phyloP scores from a whole-genome alignment of 2,797 vertebrate genomes.

The Sarcophilus harrisii region DNA sequence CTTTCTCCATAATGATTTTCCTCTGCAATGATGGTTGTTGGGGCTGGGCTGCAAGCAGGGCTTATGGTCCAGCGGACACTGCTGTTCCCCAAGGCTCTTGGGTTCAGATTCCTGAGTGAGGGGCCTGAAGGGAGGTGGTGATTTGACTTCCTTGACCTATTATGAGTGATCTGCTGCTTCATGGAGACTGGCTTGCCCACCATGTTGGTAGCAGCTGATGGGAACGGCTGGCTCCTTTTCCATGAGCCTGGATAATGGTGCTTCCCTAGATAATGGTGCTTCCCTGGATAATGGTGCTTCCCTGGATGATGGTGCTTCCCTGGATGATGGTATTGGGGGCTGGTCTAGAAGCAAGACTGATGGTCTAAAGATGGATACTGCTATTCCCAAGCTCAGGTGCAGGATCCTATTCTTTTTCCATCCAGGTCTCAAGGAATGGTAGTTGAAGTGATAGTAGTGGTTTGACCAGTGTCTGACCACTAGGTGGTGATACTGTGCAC shows the following conservation, averaged over 20 bases:
- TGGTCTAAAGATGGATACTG: not conserved
- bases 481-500: not conserved
- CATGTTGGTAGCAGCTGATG: not conserved
- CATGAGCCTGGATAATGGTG: not conserved
- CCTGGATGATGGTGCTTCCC: too few species aligned
- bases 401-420: not conserved
- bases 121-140: not conserved
- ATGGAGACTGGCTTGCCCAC: not conserved
- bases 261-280: not conserved
- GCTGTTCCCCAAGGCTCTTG: not conserved
- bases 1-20: not conserved
- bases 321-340: not conserved
- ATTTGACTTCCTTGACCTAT: not conserved
- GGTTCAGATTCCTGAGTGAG: not conserved
- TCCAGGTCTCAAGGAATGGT: not conserved
- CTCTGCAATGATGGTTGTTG: not conserved
- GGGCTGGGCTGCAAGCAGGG: not conserved
- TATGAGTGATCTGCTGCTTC: not conserved
- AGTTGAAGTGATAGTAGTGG: not conserved
- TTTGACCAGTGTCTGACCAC: not conserved
- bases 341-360: not conserved
- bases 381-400: not conserved
- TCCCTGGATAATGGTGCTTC: too few species aligned
- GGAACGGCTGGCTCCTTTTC: not conserved
- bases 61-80: not conserved